These are phyloP conservation scores for Zhengitettix transpicula DNA, from an alignment of 2,888 invertebrate species.

Conservation along the genomic window DNA sequence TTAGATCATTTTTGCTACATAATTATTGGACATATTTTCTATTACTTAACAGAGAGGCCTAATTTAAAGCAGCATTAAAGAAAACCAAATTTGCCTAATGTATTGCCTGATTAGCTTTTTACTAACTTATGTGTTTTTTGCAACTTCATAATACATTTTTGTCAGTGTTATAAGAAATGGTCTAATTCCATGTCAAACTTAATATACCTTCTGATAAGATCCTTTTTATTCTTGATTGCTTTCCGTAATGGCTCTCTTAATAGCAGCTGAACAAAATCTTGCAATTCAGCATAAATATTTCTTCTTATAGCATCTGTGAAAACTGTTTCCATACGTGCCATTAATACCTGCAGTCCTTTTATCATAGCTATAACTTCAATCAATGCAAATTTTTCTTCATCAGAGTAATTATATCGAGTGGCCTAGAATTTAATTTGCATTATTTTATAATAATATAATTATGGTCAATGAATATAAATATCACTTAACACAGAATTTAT, in stretches of 20 bases:
- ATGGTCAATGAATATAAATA: neutral
- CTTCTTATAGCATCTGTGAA: conserved; percentile 77
- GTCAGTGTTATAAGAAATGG: no score
- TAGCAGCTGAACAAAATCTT: conserved; percentile 84
- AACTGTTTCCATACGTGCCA: conserved; percentile 96
- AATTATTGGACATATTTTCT: no score
- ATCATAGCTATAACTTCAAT: conserved; percentile 99
- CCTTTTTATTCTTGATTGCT: conserved; percentile 94
- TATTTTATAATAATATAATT: neutral
- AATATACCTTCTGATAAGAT: conserved; percentile 62
- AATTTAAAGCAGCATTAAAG: no score
- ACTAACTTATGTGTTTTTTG: no score
- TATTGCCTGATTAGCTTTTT: no score
- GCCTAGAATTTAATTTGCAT: conserved; percentile 38
- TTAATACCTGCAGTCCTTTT: conserved; percentile 89
- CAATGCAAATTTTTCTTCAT: conserved; percentile 92
- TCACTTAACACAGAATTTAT: conserved; percentile 4
- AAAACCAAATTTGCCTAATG: no score
- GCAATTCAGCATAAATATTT: conserved; percentile 89
- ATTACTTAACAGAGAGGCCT: no score
- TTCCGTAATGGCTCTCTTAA: conserved; percentile 86
- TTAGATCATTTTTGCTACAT: no score
- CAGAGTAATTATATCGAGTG: conserved; percentile 91
- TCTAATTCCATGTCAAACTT: neutral
- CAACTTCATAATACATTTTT: no score